Conservation (phyloP, 2,888 invertebrate genomes). For the Teinopalpus imperialis region DNA sequence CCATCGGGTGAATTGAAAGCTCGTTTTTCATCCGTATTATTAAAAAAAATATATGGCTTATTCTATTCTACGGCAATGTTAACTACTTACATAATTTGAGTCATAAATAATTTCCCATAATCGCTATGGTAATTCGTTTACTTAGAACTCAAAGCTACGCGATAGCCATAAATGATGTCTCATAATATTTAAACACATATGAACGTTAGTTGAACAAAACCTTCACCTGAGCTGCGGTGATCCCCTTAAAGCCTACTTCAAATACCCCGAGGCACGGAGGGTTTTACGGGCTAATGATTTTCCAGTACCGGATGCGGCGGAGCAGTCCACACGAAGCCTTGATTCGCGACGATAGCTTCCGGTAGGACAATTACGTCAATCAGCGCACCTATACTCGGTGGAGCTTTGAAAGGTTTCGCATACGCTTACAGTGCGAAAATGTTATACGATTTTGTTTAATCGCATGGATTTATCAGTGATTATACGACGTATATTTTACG, state of each 20-base stretch:
- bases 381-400: slow-evolving; percentile 7
- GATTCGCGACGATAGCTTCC: slow-evolving; percentile 22
- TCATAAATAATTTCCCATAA: too few relatives aligned
- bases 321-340: slow-evolving; percentile 12
- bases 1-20: too few relatives aligned
- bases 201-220: too few relatives aligned
- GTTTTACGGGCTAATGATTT: slow-evolving; percentile 21
- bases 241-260: slow-evolving; percentile 4
- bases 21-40: too few relatives aligned
- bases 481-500: not conserved
- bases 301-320: slow-evolving; percentile 13
- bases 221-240: not conserved
- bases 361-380: slow-evolving; percentile 23
- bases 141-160: too few relatives aligned
- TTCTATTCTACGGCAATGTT: too few relatives aligned
- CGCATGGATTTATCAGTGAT: not conserved
- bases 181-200: too few relatives aligned
- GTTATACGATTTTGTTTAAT: not conserved
- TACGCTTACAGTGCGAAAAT: not conserved
- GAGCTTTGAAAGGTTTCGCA: slow-evolving; percentile 5
- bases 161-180: too few relatives aligned
- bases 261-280: slow-evolving; percentile 13
- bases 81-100: too few relatives aligned
- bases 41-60: too few relatives aligned
- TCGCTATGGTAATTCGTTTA: too few relatives aligned